Evolutionary conservation across 2,113 vertebrate genomes (phyloP).

Genomic region (Mungos mungo): DNA sequence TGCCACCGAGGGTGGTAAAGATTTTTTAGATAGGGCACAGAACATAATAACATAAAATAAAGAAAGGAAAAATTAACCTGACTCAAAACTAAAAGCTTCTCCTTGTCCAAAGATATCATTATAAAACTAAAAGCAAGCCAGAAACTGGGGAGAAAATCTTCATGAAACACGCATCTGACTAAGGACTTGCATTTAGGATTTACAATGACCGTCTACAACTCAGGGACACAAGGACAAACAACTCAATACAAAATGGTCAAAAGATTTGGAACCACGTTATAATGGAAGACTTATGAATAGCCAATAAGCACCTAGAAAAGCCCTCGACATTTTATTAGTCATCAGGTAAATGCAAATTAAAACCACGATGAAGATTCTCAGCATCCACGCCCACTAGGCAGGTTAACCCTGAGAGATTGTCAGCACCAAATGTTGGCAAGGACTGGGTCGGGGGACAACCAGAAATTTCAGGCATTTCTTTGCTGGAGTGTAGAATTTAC

Average conservation of each 20-base stretch:
- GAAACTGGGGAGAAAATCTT: neutral
- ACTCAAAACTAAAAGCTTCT: neutral
- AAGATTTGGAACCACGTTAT: neutral
- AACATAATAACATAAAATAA: slow-evolving; percentile 29
- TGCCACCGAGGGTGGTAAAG: neutral
- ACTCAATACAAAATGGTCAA: neutral
- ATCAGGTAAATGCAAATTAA: neutral
- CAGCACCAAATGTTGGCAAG: neutral
- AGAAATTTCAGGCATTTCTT: neutral
- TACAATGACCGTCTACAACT: neutral
- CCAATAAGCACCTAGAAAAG: neutral
- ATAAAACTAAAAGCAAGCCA: neutral
- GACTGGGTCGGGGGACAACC: neutral
- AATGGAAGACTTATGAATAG: neutral
- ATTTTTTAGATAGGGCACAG: neutral
- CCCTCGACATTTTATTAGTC: neutral
- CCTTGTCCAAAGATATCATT: neutral
- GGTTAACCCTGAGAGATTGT: neutral
- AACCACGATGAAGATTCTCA: neutral
- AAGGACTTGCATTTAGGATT: neutral
- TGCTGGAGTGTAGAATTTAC: neutral
- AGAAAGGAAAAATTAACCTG: neutral
- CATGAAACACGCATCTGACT: accelerated
- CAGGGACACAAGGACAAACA: neutral
- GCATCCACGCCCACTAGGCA: neutral